Evolutionary conservation across 1,140 invertebrate species (phyloP).

Genomic region (Apis florea): DNA sequence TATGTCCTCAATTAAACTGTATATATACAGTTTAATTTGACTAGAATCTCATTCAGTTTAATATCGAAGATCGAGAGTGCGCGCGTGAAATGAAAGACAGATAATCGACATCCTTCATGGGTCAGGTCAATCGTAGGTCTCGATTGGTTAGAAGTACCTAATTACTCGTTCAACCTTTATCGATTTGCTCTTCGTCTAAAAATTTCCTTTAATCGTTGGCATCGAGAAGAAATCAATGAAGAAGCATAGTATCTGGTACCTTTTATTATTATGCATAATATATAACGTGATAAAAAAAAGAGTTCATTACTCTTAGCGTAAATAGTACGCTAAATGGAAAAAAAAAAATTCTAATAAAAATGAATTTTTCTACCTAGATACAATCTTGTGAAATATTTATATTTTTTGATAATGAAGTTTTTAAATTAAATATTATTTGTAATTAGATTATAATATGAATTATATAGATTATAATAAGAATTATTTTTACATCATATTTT

Average conservation of each 20-base stretch:
- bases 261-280: neutral
- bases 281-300: neutral
- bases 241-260: neutral
- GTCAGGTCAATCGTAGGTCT: neutral
- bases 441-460: no score
- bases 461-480: no score
- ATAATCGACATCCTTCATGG: neutral
- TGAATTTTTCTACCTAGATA: no score
- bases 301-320: no score
- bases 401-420: no score
- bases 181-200: neutral
- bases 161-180: neutral
- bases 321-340: no score
- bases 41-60: neutral
- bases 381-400: no score
- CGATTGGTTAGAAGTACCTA: neutral
- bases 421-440: no score
- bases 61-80: neutral
- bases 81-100: neutral
- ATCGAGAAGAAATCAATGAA: neutral
- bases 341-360: no score
- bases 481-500: no score
- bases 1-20: neutral
- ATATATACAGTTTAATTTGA: no score
- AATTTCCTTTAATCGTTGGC: neutral